Base-by-base conservation (phyloP, 1,140 invertebrate genomes). In the Carposina sasakii region DNA sequence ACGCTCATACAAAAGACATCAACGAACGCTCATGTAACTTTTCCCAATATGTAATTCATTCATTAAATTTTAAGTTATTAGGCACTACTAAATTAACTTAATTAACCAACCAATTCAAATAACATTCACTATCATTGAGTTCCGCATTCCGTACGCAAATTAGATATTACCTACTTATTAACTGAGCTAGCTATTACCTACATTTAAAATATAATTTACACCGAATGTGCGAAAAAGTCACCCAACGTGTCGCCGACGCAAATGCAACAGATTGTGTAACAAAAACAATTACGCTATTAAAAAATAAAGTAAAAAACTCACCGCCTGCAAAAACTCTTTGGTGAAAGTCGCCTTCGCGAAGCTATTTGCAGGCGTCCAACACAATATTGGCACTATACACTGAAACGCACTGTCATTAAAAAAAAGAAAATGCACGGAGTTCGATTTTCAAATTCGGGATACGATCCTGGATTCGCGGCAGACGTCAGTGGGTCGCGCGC, bases 251-350 rank as follows among this genome's bases (percentile, higher is more conserved):
- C n/a, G n/a, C n/a, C n/a, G n/a, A n/a, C n/a, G n/a, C n/a, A n/a
- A n/a, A n/a, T n/a, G n/a, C n/a, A n/a, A n/a, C n/a, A n/a, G n/a
- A 63, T 74, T 74, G 66, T 68, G 62, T 68, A 79, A 74, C 50
- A 45, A 40, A 55, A 53, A 57, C 55, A 71, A 71, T 71, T 67
- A 69, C 63, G 65, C 61, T 60, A 62, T 52, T 68, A 64, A 69
- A 67, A 74, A 73, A 63, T 67, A 67, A 57, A 47, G 52, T 63
- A 71, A 67, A 73, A 72, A 51, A 78, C 78, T 82, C 61, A 81
- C 76, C 71, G 52, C 64, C 78, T 74, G 75, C 70, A 72, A 76
- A 76, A 78, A 78, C 57, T 63, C 54, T 53, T 58, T 60, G 55
- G 63, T 71, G 70, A 78, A 72, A 78, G 67, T 71, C 20, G 53